Evolutionary conservation across 2,113 vertebrate genomes (phyloP).

Genomic region (Larimichthys polyactis): DNA sequence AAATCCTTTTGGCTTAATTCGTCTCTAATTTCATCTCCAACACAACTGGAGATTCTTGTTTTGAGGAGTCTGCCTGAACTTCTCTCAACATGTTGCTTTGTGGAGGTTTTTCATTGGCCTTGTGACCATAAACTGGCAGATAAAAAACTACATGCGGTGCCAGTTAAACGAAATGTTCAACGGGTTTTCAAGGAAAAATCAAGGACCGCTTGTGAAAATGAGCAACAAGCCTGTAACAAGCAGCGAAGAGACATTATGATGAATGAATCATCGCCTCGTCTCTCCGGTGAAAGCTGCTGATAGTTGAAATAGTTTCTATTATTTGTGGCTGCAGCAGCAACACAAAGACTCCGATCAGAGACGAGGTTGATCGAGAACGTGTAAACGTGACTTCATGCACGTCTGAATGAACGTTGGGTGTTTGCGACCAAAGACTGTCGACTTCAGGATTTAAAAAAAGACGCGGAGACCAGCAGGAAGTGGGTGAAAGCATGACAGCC

Average conservation of each 20-base stretch:
- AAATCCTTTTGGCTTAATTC: constrained; percentile 27
- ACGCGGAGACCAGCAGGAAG: constrained; percentile 27
- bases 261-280: constrained; percentile 7
- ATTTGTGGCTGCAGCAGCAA: constrained; percentile 39
- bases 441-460: not conserved
- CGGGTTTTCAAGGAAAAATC: not conserved
- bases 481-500: constrained; percentile 29
- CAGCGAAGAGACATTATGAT: constrained; percentile 17
- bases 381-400: not conserved
- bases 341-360: constrained; percentile 16
- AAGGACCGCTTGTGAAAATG: not conserved
- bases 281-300: constrained; percentile 21
- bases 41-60: not conserved
- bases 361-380: not conserved
- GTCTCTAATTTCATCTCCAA: not conserved
- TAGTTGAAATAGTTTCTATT: constrained; percentile 35
- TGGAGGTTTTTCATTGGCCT: not conserved
- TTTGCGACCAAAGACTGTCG: not conserved
- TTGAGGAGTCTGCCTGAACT: not conserved
- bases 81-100: not conserved
- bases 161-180: too few relatives aligned
- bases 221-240: not conserved
- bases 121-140: too few relatives aligned
- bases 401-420: not conserved
- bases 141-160: too few relatives aligned